Evolutionary conservation across 2,797 vertebrate genomes (phyloP).

Genomic region (Sebastes glaucus): DNA sequence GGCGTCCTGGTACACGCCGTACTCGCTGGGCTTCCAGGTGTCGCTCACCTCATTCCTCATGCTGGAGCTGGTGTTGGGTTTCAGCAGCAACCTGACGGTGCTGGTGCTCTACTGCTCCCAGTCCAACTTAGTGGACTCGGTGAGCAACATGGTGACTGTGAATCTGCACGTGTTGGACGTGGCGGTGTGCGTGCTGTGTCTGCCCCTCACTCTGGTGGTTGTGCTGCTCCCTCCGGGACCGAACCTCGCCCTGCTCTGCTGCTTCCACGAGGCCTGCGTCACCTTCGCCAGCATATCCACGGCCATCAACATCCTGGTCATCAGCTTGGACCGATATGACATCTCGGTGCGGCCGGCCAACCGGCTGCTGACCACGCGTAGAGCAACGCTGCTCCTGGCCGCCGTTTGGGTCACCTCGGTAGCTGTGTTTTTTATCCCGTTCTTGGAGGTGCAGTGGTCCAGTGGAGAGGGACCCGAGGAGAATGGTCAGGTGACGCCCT

Average conservation of each 20-base stretch:
- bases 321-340: conserved; percentile 86
- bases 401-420: conserved; percentile 84
- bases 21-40: conserved; percentile 85
- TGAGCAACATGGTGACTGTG: conserved; percentile 88
- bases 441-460: conserved; percentile 80
- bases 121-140: conserved; percentile 86
- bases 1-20: conserved; percentile 56
- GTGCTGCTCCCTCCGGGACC: conserved; percentile 81
- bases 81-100: conserved; percentile 85
- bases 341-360: conserved; percentile 86
- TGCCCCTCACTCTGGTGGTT: conserved; percentile 82
- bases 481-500: conserved; percentile 11
- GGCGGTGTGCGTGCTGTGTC: conserved; percentile 81
- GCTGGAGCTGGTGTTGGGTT: conserved; percentile 83
- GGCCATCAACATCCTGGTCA: conserved; percentile 84
- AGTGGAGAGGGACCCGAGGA: conserved; percentile 27
- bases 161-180: conserved; percentile 86
- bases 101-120: conserved; percentile 86
- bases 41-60: conserved; percentile 83
- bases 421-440: conserved; percentile 86
- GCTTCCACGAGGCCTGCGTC: conserved; percentile 85
- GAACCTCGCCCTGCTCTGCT: conserved; percentile 80
- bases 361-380: conserved; percentile 80
- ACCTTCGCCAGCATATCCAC: conserved; percentile 86
- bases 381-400: conserved; percentile 79